phyloP scores from a whole-genome alignment of 2,113 vertebrate species.

The Nymphicus hollandicus region DNA sequence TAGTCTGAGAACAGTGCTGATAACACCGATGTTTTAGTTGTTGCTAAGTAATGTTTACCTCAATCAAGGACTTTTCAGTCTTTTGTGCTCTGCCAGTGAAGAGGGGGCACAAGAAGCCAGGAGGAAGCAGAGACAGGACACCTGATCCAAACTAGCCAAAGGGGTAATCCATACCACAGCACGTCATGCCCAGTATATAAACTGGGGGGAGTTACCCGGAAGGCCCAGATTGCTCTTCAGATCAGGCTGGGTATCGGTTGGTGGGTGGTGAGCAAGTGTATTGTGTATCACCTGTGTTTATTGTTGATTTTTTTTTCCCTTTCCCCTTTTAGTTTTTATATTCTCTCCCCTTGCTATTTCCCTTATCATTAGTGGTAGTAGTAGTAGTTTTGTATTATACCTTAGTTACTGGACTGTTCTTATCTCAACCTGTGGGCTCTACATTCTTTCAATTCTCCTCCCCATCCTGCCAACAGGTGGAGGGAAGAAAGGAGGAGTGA shows the following conservation, averaged over 20 bases:
- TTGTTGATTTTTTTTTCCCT: not conserved
- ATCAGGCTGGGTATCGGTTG: not conserved
- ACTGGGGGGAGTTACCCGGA: not conserved
- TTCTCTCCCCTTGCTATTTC: not conserved
- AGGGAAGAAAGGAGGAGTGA: not conserved
- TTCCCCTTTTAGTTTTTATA: not conserved
- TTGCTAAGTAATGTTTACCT: not conserved
- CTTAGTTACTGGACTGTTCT: not conserved
- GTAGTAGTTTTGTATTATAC: not conserved
- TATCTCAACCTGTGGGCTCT: not conserved
- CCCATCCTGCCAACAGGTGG: not conserved
- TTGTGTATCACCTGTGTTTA: not conserved
- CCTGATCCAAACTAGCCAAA: not conserved
- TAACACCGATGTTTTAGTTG: not conserved
- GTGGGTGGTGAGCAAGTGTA: not conserved
- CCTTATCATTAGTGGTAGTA: not conserved
- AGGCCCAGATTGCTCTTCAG: not conserved
- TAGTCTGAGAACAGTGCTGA: not conserved
- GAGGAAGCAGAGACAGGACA: not conserved
- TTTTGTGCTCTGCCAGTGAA: not conserved
- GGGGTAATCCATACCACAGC: not conserved
- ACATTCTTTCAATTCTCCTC: not conserved
- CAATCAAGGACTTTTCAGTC: not conserved
- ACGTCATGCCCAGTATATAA: not conserved
- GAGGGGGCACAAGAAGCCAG: not conserved